These are phyloP conservation scores for Cephalopachus bancanus DNA, from an alignment of 2,797 vertebrate genomes.

Conservation along the genomic window DNA sequence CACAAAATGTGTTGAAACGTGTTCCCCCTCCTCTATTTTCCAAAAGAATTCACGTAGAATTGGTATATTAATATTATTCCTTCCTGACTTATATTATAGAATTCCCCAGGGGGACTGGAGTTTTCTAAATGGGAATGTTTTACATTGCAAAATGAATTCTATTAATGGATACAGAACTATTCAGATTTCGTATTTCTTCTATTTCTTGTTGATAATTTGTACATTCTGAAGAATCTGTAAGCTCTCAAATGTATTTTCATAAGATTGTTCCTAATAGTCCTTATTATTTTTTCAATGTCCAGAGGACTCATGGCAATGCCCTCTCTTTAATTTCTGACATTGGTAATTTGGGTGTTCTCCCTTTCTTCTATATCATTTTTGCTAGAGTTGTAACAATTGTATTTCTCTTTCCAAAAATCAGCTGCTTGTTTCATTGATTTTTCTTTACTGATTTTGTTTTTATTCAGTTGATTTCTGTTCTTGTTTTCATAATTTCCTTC, in stretches of 20 bases:
- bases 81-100: background rate
- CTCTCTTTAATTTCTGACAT: background rate
- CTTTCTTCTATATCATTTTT: background rate
- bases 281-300: background rate
- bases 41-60: background rate
- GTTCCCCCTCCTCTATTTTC: background rate
- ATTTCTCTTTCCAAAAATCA: background rate
- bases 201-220: background rate
- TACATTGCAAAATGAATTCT: slow-evolving; percentile 4
- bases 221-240: background rate
- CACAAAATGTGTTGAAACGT: background rate
- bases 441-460: background rate
- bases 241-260: background rate
- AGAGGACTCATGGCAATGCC: background rate
- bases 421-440: background rate
- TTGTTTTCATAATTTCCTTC: background rate
- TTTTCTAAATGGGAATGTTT: background rate
- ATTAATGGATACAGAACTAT: background rate
- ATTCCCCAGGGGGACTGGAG: background rate
- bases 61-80: background rate
- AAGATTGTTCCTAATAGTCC: background rate
- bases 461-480: background rate
- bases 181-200: background rate
- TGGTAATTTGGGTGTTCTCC: background rate
- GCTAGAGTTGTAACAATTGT: background rate